Evolutionary conservation across 2,888 invertebrate species (phyloP).

Genomic region (Carcina quercana): DNA sequence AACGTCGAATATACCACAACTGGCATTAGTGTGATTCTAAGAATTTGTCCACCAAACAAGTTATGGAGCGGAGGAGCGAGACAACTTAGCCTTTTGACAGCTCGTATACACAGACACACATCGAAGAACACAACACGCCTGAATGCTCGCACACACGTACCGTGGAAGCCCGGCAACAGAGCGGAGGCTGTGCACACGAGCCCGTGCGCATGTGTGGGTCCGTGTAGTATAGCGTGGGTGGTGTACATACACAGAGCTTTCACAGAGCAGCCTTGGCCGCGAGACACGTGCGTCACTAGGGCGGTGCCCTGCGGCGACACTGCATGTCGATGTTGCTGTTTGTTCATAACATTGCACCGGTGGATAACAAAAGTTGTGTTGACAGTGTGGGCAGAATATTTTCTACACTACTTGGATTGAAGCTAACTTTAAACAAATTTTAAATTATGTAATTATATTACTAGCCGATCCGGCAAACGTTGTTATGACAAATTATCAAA

Average conservation of each 20-base stretch:
- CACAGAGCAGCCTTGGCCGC: constrained; percentile 71
- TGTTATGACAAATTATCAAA: too few relatives aligned
- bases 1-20: constrained; percentile 31
- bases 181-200: constrained; percentile 4
- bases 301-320: constrained; percentile 26
- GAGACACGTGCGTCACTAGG: constrained; percentile 67
- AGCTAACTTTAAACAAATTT: too few relatives aligned
- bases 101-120: constrained; percentile 27
- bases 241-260: constrained; percentile 60
- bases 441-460: too few relatives aligned
- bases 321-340: constrained; percentile 1
- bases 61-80: constrained; percentile 36
- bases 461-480: too few relatives aligned
- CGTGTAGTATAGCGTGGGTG: constrained; percentile 38
- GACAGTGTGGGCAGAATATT: too few relatives aligned
- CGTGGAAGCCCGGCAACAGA: constrained; percentile 14
- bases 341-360: too few relatives aligned
- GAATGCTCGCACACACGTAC: constrained; percentile 24
- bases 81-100: constrained; percentile 31
- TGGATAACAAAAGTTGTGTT: too few relatives aligned
- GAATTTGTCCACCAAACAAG: constrained; percentile 65
- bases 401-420: too few relatives aligned
- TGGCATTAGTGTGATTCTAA: constrained; percentile 53
- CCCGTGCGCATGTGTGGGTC: constrained; percentile 14
- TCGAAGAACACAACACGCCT: constrained; percentile 17